Conservation (phyloP, 2,888 invertebrate genomes). For the Macrostomum cliftonense region DNA sequence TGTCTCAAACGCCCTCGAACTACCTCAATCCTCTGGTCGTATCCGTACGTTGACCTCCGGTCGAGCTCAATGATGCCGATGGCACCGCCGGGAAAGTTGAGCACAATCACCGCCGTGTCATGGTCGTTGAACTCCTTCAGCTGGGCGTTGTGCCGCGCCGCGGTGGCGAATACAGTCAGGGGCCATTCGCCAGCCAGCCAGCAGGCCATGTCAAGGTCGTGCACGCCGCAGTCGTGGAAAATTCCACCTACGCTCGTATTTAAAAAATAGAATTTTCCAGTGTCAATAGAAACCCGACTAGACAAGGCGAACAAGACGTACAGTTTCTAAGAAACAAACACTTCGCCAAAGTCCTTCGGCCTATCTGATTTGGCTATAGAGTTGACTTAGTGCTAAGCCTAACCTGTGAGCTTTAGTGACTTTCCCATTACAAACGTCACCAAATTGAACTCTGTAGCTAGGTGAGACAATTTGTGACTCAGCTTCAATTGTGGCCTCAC, state of each 20-base stretch:
- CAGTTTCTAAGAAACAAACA: no score
- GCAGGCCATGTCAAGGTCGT: slow-evolving; percentile 50
- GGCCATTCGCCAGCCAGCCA: slow-evolving; percentile 50
- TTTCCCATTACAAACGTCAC: no score
- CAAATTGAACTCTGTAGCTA: no score
- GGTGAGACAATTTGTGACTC: no score
- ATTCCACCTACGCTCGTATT: slow-evolving; percentile 47
- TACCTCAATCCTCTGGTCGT: slow-evolving; percentile 51
- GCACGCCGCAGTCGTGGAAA: slow-evolving; percentile 51
- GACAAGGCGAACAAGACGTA: no score
- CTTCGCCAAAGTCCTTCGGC: no score
- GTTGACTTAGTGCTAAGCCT: no score
- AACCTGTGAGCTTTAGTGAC: no score
- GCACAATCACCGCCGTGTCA: slow-evolving; percentile 46
- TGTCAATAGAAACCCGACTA: no score
- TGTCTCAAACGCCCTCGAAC: no score
- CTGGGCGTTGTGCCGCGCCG: slow-evolving; percentile 45
- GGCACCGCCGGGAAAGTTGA: slow-evolving; percentile 48
- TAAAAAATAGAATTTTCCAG: not conserved
- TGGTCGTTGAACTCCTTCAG: slow-evolving; percentile 47
- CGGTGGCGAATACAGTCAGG: slow-evolving; percentile 42
- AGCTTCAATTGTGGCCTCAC: no score
- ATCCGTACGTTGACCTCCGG: slow-evolving; percentile 47
- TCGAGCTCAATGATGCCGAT: slow-evolving; percentile 48
- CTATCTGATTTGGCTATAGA: no score